Conservation (phyloP, 2,797 vertebrate genomes). For the Onychomys leucogaster region DNA sequence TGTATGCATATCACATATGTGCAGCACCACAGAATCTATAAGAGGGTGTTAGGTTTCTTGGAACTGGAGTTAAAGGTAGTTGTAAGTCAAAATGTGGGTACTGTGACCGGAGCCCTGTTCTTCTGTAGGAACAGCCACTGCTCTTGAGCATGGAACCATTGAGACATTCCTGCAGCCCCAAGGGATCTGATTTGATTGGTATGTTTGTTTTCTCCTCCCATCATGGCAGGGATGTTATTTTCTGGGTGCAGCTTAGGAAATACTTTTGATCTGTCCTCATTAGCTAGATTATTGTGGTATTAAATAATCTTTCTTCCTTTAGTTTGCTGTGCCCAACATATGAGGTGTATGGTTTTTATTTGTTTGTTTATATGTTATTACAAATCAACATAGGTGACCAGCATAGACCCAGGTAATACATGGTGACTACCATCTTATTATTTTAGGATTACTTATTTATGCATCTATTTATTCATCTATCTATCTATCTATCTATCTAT, state of each 20-base stretch:
- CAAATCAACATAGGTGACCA: background rate
- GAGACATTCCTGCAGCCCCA: background rate
- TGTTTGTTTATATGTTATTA: background rate
- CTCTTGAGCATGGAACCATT: background rate
- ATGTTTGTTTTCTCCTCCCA: background rate
- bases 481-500: too few relatives aligned
- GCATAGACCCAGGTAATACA: background rate
- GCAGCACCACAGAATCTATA: background rate
- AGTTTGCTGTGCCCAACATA: background rate
- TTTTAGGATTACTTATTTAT: background rate
- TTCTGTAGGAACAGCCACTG: background rate
- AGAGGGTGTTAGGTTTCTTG: background rate
- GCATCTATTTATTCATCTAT: too few relatives aligned
- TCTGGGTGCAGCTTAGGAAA: background rate
- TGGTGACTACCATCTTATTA: conserved; percentile 21
- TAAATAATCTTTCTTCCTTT: conserved; percentile 18
- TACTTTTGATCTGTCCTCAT: background rate
- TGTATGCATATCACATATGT: background rate
- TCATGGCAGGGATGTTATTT: background rate
- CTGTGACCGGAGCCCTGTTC: background rate
- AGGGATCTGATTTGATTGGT: background rate
- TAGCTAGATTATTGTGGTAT: background rate
- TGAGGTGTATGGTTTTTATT: conserved; percentile 1
- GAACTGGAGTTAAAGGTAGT: background rate
- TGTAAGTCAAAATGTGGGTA: background rate